Evolutionary conservation across 2,113 vertebrate species (phyloP).

Genomic region (Corynorhinus townsendii): DNA sequence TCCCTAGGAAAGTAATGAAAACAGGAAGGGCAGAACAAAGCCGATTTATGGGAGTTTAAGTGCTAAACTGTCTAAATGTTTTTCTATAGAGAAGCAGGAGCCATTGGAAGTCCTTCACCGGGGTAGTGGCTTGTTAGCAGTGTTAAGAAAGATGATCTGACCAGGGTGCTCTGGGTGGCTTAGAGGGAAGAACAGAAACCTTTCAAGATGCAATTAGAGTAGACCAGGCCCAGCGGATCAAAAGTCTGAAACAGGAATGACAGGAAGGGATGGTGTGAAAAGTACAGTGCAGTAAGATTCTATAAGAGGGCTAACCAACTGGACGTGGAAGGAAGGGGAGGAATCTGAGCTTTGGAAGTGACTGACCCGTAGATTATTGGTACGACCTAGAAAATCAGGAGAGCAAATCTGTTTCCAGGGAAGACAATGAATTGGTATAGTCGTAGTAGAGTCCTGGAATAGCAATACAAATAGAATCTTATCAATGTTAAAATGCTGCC

Average conservation of each 20-base stretch:
- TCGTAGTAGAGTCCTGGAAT: background rate
- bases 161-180: background rate
- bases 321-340: background rate
- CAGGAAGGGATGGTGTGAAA: background rate
- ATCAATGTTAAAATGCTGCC: background rate
- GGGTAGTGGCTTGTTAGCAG: background rate
- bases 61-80: background rate
- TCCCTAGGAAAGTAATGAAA: background rate
- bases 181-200: background rate
- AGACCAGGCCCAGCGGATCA: background rate
- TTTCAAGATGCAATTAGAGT: background rate
- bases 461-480: background rate
- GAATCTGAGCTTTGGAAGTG: background rate
- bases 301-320: background rate
- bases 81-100: background rate
- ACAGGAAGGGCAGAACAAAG: background rate
- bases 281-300: background rate
- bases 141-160: conserved; percentile 5
- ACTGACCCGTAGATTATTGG: background rate
- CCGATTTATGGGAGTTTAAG: background rate
- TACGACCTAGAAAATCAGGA: background rate
- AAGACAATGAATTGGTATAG: background rate
- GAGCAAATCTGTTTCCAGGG: background rate
- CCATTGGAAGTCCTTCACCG: background rate
- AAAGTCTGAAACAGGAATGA: background rate